Evolutionary conservation across 2,113 vertebrate genomes (phyloP).

Genomic region (Ictalurus punctatus): DNA sequence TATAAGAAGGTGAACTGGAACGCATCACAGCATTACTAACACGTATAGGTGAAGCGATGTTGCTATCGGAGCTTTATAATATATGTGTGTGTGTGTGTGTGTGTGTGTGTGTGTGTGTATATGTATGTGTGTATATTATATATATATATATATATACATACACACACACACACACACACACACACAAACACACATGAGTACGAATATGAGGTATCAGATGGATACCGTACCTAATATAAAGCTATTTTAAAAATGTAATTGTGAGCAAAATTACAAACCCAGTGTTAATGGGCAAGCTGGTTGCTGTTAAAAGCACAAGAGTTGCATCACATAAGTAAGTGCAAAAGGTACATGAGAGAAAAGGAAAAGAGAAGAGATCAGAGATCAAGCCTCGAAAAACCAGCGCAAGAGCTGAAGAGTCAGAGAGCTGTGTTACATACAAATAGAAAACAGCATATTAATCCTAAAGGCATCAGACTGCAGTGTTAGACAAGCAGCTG

Average conservation of each 20-base stretch:
- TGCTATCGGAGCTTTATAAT: background rate
- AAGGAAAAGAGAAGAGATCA: background rate
- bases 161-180: too few relatives aligned
- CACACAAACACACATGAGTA: too few relatives aligned
- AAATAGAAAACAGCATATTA: constrained; percentile 1
- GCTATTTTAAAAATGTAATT: background rate
- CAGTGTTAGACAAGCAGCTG: constrained; percentile 5
- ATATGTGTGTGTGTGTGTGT: too few relatives aligned
- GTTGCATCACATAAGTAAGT: background rate
- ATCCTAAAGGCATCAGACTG: background rate
- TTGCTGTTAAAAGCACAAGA: background rate
- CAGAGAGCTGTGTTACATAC: background rate
- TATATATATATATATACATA: too few relatives aligned
- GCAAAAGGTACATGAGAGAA: background rate
- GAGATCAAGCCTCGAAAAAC: constrained; percentile 53
- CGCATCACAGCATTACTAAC: background rate
- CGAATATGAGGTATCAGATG: background rate
- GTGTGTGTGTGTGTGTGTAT: too few relatives aligned
- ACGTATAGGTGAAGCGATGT: background rate
- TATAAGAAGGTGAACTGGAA: too few relatives aligned
- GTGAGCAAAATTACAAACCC: background rate
- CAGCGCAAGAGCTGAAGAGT: constrained; percentile 42
- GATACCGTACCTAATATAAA: too few relatives aligned
- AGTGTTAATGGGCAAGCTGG: background rate
- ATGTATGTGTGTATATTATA: too few relatives aligned